Conservation (phyloP, 2,113 vertebrate genomes). For the Neopipo cinnamomea region DNA sequence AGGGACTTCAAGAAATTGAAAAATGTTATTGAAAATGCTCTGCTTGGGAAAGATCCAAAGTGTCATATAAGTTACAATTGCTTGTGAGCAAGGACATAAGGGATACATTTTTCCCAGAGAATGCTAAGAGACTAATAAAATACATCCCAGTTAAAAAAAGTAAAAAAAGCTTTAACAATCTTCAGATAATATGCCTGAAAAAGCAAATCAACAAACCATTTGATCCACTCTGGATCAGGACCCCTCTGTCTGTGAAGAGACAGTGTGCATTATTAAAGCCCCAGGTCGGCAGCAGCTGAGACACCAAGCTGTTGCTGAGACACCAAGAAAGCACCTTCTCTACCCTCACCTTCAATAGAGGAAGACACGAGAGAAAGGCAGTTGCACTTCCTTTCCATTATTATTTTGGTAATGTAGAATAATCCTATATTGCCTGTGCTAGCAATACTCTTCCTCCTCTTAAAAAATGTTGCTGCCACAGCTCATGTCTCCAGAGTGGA, state of each 20-base stretch:
- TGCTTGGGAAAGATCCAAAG: not conserved
- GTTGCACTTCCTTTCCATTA: not conserved
- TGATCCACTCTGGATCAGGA: not conserved
- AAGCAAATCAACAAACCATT: conserved; percentile 6
- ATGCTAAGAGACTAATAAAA: not conserved
- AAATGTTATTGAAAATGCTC: no score
- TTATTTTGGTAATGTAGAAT: not conserved
- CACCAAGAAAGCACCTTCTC: not conserved
- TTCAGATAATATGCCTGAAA: not conserved
- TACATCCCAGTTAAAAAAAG: not conserved
- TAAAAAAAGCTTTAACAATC: not conserved
- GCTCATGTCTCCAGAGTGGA: fast-evolving
- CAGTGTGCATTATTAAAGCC: not conserved
- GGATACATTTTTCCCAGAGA: not conserved
- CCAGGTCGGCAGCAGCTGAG: fast-evolving
- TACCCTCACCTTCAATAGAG: not conserved
- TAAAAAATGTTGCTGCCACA: not conserved
- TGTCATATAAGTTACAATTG: not conserved
- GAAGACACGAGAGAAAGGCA: not conserved
- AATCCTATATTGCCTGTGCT: not conserved
- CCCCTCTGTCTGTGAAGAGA: not conserved
- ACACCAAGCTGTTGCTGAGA: not conserved
- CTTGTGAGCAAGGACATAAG: not conserved
- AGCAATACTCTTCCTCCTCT: not conserved
- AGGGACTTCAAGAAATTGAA: not conserved